Conservation (phyloP, 30 jellyfish, hydroid and myxozoan genomes). For the Mastigias papua region DNA sequence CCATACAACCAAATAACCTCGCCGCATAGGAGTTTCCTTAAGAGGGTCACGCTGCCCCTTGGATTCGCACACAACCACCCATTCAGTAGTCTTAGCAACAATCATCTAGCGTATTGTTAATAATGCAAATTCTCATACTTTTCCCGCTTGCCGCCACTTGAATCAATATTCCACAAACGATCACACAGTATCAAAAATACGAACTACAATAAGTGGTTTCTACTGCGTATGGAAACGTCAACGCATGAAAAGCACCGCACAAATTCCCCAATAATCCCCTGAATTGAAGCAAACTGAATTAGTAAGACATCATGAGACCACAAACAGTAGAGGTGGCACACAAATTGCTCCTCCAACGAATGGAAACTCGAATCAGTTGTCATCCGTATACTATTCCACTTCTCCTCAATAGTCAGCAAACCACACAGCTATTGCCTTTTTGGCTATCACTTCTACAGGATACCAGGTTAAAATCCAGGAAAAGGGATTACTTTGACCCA, state of each 20-base stretch:
- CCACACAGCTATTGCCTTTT: background rate
- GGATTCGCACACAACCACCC: too few relatives aligned
- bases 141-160: background rate
- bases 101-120: background rate
- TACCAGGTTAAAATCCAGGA: too few relatives aligned
- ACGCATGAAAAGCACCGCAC: constrained; percentile 4
- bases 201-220: background rate
- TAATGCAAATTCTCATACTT: background rate
- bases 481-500: too few relatives aligned
- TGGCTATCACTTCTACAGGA: too few relatives aligned
- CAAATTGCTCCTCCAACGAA: background rate
- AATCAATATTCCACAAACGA: background rate
- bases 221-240: background rate
- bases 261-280: constrained; percentile 6
- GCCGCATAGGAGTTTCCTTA: too few relatives aligned
- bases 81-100: too few relatives aligned
- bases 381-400: background rate
- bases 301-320: background rate
- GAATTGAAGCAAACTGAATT: constrained; percentile 15
- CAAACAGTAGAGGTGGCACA: constrained; percentile 1
- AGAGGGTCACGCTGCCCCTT: too few relatives aligned
- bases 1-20: too few relatives aligned
- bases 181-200: background rate
- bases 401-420: background rate
- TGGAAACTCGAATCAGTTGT: background rate